These are phyloP conservation scores for Tricholauxania praeusta DNA, from an alignment of 2,888 invertebrate species.

Conservation along the genomic window DNA sequence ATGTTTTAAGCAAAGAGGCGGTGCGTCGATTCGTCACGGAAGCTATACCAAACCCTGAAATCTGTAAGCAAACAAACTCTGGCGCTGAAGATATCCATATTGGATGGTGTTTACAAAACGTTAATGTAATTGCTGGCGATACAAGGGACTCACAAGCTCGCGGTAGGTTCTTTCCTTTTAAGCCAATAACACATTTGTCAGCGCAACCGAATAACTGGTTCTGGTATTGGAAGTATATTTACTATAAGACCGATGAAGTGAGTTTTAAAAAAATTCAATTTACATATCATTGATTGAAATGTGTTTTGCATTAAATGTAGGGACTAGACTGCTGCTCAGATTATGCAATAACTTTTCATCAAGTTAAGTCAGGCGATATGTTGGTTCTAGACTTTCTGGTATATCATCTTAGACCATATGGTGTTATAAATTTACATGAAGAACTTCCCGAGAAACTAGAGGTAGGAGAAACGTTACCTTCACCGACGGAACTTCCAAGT, in stretches of 20 bases:
- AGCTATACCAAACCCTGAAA: constrained; percentile 76
- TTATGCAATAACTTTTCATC: constrained; percentile 95
- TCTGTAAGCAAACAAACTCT: constrained; percentile 69
- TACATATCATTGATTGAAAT: too few relatives aligned
- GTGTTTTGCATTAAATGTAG: constrained; percentile 46
- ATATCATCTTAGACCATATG: constrained; percentile 90
- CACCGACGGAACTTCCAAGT: constrained; percentile 45
- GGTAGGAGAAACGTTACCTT: constrained; percentile 54
- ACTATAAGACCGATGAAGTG: constrained; percentile 86
- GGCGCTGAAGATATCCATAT: constrained; percentile 68
- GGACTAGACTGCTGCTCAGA: constrained; percentile 85
- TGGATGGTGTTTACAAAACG: constrained; percentile 83
- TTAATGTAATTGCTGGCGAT: constrained; percentile 91
- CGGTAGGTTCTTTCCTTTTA: constrained; percentile 96
- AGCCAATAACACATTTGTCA: constrained; percentile 94
- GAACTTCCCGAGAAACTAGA: constrained; percentile 56
- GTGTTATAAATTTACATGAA: constrained; percentile 66
- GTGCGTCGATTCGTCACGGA: constrained; percentile 81
- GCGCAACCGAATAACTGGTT: constrained; percentile 83
- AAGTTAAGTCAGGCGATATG: constrained; percentile 92
- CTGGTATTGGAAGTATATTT: constrained; percentile 98
- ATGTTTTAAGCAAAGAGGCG: constrained; percentile 91
- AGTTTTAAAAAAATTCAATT: background rate
- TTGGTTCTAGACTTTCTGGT: constrained; percentile 95
- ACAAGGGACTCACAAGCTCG: constrained; percentile 87